phyloP scores from a whole-genome alignment of 2,888 invertebrate species.

The Yponomeuta evonymella region DNA sequence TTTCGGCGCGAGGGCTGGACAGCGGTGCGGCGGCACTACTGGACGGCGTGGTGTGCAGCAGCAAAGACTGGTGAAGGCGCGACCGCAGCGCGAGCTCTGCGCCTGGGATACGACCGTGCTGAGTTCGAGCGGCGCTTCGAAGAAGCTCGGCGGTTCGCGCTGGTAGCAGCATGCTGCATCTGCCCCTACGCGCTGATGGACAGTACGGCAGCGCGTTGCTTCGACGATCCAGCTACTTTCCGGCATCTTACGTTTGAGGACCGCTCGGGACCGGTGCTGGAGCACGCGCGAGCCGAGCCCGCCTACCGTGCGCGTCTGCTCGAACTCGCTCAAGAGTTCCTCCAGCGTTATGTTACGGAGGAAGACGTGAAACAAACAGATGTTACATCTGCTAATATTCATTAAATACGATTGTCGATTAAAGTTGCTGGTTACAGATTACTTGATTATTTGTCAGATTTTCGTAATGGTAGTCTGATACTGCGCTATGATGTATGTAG shows the following conservation, averaged over 20 bases:
- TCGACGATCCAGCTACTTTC: slow-evolving; percentile 39
- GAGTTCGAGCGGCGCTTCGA: slow-evolving; percentile 36
- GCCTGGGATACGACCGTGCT: slow-evolving; percentile 34
- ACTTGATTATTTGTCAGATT: too few species aligned
- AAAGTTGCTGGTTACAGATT: too few species aligned
- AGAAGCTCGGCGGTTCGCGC: slow-evolving; percentile 35
- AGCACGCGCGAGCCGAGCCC: slow-evolving; percentile 27
- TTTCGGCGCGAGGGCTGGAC: slow-evolving; percentile 44
- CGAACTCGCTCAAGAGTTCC: slow-evolving; percentile 46
- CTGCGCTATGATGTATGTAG: too few species aligned
- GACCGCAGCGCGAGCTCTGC: slow-evolving; percentile 25
- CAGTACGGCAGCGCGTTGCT: slow-evolving; percentile 32
- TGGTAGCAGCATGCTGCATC: slow-evolving; percentile 30
- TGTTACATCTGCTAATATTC: too few species aligned
- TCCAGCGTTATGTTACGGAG: slow-evolving; percentile 36
- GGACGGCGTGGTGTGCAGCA: slow-evolving; percentile 33
- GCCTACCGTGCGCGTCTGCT: slow-evolving; percentile 37
- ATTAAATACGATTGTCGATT: too few species aligned
- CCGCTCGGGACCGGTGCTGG: slow-evolving; percentile 35
- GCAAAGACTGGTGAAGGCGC: slow-evolving; percentile 35
- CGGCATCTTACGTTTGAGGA: slow-evolving; percentile 29
- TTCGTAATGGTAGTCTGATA: too few species aligned
- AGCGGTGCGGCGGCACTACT: slow-evolving; percentile 41
- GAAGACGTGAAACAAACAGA: neutral
- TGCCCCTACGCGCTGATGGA: slow-evolving; percentile 38